Base-by-base conservation (phyloP, 2,113 vertebrate genomes). In the Psammodynastes pulverulentus region DNA sequence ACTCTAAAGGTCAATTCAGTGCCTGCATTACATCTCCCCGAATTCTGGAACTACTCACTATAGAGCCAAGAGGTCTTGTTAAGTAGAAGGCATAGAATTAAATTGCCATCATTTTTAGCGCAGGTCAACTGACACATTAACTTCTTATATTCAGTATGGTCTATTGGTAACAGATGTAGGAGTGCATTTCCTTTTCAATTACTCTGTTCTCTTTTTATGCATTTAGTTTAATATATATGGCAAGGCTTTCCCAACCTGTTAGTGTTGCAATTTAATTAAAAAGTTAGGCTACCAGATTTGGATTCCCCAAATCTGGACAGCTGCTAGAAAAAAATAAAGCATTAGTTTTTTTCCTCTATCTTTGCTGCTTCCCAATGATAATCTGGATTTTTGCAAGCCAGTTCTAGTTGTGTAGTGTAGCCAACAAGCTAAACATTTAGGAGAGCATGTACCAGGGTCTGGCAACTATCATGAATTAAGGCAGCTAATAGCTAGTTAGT, bases 221-320 rank as follows among this genome's bases (percentile, higher is more conserved):
- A 29, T 56, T 92, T 91, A 91, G 79, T 1, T 87, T 86, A 53
- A 87, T 88, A 12, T 84, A 89, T 84, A 84, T 53, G 54, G 51
- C 92, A 91, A 94, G 91, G 46, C 90, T 86, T 93, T 79, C 84
- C 89, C 92, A 95, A 95, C 3, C 53, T 90, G 90, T 95, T 92
- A 52, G 12, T 6, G 84, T 91, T 95, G 94, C 93, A 95, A 93
- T 91, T 46, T 89, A 48, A 34, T 45, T 54, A 34, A 90, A 53
- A 23, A 53, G 29, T 15, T 62, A 19, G 91, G 5, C 34, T 21
- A 43, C 7, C 17, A 79, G 72, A 19, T 79, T 39, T 79, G 67
- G 15, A 79, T 7, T 43, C 34, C 19, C 39, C 39, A 79, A 79
- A 43, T 43, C 17, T 79, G 34, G 34, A 79, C 72, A 79, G 17